phyloP scores from a whole-genome alignment of 2,888 invertebrate genomes.

The Lymantria dispar region DNA sequence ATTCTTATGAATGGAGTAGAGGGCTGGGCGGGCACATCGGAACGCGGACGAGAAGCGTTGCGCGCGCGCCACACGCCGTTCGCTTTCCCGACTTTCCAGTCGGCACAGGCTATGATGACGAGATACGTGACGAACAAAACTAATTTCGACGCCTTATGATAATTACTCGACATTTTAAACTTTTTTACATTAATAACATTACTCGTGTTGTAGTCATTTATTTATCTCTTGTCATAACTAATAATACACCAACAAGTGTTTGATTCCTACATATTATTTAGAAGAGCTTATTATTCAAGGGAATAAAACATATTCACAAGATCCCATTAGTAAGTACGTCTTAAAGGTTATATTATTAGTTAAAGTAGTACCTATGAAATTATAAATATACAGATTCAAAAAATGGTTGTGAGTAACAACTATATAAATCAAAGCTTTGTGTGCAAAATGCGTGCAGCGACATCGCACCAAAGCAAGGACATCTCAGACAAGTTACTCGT shows the following conservation, averaged over 20 bases:
- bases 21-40: constrained; percentile 44
- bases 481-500: constrained; percentile 69
- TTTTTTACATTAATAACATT: too few species aligned
- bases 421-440: constrained; percentile 1
- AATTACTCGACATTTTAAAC: too few species aligned
- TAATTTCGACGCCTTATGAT: constrained; percentile 36
- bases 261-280: background rate
- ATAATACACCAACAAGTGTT: background rate
- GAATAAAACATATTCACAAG: background rate
- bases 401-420: background rate
- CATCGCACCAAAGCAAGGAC: constrained; percentile 61
- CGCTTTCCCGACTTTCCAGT: constrained; percentile 75
- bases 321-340: background rate
- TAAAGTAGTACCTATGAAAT: background rate
- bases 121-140: constrained; percentile 30
- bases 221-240: too few species aligned
- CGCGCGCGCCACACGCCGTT: constrained; percentile 48
- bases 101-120: constrained; percentile 14
- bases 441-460: constrained; percentile 50
- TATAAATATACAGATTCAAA: background rate
- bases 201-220: too few species aligned
- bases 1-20: constrained; percentile 57
- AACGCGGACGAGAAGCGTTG: constrained; percentile 61
- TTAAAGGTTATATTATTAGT: background rate
- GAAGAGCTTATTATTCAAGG: background rate